Percentiles rank a stretch among this genome's conserved stretches.
These are phyloP conservation scores for Heterotis niloticus DNA, from an alignment of 2,113 vertebrate species.

Conservation along the genomic window DNA sequence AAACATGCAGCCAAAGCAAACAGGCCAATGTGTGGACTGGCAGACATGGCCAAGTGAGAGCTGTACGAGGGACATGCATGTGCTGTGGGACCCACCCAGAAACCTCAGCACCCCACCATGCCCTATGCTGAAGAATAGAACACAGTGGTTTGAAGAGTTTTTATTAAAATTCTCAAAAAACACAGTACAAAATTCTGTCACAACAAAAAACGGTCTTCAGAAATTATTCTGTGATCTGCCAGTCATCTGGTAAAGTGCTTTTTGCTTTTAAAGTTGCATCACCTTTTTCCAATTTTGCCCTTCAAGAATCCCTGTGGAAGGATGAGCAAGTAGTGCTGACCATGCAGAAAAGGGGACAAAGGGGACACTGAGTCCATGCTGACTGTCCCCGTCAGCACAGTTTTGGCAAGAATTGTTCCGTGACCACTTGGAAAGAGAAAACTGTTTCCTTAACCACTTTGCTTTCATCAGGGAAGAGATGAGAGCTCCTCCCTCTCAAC, in stretches of 20 bases:
- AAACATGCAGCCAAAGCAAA: too few species aligned
- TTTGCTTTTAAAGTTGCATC: conserved; percentile 1
- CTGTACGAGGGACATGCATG: too few species aligned
- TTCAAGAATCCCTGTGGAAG: neutral
- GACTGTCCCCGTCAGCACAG: too few species aligned
- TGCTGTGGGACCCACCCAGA: too few species aligned
- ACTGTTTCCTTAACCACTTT: neutral
- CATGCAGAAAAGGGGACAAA: too few species aligned
- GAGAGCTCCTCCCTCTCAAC: too few species aligned
- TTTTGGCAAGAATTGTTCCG: neutral
- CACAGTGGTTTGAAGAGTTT: conserved; percentile 23
- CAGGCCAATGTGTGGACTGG: too few species aligned
- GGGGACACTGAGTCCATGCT: too few species aligned
- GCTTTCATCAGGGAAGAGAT: neutral
- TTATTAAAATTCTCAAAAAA: conserved; percentile 29
- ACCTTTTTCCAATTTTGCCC: conserved; percentile 6
- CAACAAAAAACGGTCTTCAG: conserved; percentile 1
- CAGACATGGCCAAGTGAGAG: too few species aligned
- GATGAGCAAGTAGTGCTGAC: neutral
- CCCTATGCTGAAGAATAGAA: neutral
- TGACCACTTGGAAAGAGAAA: neutral
- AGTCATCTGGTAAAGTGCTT: conserved; percentile 27
- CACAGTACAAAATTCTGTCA: conserved; percentile 29
- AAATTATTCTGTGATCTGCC: conserved; percentile 25
- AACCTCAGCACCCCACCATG: too few species aligned